Evolutionary conservation across 2,888 invertebrate genomes (phyloP).

Genomic region (Endotricha flammealis): DNA sequence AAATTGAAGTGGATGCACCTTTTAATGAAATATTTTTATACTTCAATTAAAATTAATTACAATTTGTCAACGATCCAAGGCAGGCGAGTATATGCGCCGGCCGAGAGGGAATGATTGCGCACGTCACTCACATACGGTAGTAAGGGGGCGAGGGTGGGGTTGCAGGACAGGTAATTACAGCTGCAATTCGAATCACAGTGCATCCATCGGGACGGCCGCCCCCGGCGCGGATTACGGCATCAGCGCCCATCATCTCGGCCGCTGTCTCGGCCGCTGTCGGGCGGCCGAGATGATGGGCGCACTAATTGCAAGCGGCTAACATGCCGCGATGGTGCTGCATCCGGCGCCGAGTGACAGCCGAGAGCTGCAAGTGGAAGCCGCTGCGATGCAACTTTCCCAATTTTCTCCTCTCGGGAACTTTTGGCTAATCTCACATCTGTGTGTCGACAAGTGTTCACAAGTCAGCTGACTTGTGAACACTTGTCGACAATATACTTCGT

Average conservation of each 20-base stretch:
- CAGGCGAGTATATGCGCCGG: neutral
- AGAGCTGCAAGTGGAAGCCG: conserved; percentile 7
- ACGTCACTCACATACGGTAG: neutral
- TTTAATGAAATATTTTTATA: conserved; percentile 16
- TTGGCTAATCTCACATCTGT: too few relatives aligned
- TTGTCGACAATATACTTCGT: too few relatives aligned
- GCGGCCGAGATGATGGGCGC: too few relatives aligned
- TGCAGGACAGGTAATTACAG: conserved; percentile 15
- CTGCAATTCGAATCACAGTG: conserved; percentile 24
- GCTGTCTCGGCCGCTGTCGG: neutral
- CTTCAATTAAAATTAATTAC: neutral
- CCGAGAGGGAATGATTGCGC: neutral
- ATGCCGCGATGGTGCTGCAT: too few relatives aligned
- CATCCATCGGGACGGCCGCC: conserved; percentile 8
- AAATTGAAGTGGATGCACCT: conserved; percentile 26
- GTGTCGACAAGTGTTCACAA: too few relatives aligned
- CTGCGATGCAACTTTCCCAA: conserved; percentile 21
- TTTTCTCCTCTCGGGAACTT: conserved; percentile 20
- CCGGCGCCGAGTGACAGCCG: too few relatives aligned
- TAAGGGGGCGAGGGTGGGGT: neutral
- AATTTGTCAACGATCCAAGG: neutral
- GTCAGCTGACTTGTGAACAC: too few relatives aligned
- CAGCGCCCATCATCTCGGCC: neutral
- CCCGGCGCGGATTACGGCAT: neutral
- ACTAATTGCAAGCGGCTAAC: too few relatives aligned